These are phyloP conservation scores for Pyralis farinalis DNA, from an alignment of 2,888 invertebrate genomes.

Conservation along the genomic window DNA sequence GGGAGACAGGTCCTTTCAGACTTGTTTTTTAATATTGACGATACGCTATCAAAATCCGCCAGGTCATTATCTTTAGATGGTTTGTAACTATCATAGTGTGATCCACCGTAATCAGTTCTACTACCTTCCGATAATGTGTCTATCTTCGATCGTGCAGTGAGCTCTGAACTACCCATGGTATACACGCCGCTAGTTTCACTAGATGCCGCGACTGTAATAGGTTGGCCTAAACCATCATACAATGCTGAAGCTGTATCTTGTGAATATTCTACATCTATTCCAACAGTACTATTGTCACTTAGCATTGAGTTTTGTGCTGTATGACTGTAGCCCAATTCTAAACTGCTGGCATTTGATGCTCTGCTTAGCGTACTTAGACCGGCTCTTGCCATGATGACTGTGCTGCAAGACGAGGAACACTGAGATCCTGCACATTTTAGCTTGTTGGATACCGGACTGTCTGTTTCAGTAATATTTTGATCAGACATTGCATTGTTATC, in stretches of 20 bases:
- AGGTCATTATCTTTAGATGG: slow-evolving; percentile 73
- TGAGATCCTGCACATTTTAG: slow-evolving; percentile 88
- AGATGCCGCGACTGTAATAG: slow-evolving; percentile 83
- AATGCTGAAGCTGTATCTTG: slow-evolving; percentile 82
- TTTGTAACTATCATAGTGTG: slow-evolving; percentile 81
- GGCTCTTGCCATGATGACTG: slow-evolving; percentile 87
- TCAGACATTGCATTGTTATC: slow-evolving; percentile 61
- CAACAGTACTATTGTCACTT: slow-evolving; percentile 86
- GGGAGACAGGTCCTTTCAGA: slow-evolving; percentile 58
- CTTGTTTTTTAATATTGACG: slow-evolving; percentile 75
- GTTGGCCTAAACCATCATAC: slow-evolving; percentile 70
- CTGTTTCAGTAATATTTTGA: slow-evolving; percentile 69
- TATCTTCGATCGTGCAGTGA: slow-evolving; percentile 81
- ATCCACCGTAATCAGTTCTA: slow-evolving; percentile 70
- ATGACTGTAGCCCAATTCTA: slow-evolving; percentile 92
- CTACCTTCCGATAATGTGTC: slow-evolving; percentile 71
- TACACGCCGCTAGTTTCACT: slow-evolving; percentile 94
- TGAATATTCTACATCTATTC: slow-evolving; percentile 83
- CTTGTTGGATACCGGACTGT: slow-evolving; percentile 80
- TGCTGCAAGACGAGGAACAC: slow-evolving; percentile 93
- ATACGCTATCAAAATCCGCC: slow-evolving; percentile 73
- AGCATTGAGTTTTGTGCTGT: slow-evolving; percentile 92
- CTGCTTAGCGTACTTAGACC: slow-evolving; percentile 78
- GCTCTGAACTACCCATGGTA: slow-evolving; percentile 87
- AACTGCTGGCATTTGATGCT: slow-evolving; percentile 89